Evolutionary conservation across 2,888 invertebrate genomes (phyloP), one percentile per base, ranked within the genome.

Genomic region (Oasisia sp.): DNA sequence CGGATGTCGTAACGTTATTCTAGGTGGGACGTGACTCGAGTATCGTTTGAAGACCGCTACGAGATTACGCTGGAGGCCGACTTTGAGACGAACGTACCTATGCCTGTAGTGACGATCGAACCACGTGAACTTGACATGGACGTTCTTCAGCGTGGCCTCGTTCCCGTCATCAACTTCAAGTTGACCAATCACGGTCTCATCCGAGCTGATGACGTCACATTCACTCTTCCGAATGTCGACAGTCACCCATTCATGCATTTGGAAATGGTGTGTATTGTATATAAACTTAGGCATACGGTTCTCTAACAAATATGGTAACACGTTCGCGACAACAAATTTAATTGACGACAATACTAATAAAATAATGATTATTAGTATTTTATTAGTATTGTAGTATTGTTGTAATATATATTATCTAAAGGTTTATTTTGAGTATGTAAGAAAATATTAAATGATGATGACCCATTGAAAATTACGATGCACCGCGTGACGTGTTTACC

Each of bases 131-230:
- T 93, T 0, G 93, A 93, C 90, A 91, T 93, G 32, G 92, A 93
- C 27, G 89, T 91, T n/a, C 91, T 93, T n/a, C 92, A 93, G 89
- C 90, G 92, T n/a, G 92, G 92, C 38, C 32, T 93, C 27, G 89
- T 93, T 32, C 50, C 91, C 3, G 56, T 90, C 45, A 56, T 93
- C 32, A 93, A 92, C 27, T 92, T 93, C 45, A 91, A 92, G 56
- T 90, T 93, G 19, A 95, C 94, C 19, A 95, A 95, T 91, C 94
- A 94, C 92, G 95, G 94, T 4, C 92, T 95, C 32, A 95, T 95
- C 12, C 92, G 94, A 38, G 94, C 95, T 32, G 94, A 94, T 74
- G 93, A 94, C 89, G 92, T 94, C 5, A 91, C 93, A 58, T 93
- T 94, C 91, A 56, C 90, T 38, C 90, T 94, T 2, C 95, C 95